Base-by-base conservation (phyloP, 2,113 vertebrate genomes). In the Kobus ellipsiprymnus region DNA sequence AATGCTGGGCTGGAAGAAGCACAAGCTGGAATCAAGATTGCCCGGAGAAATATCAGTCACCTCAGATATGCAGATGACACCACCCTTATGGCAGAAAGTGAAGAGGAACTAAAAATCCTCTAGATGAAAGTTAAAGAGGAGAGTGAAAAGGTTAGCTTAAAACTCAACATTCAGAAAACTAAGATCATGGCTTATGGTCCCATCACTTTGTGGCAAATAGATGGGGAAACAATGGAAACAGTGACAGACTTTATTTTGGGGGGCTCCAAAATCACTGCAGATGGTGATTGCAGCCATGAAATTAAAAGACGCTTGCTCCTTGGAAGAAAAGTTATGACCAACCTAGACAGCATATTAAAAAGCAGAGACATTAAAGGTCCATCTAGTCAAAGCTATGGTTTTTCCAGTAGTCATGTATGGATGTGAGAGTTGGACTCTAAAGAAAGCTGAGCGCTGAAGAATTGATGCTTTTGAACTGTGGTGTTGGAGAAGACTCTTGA, bases 1-100 rank as follows among this genome's bases (percentile, higher is more conserved):
- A 67, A 67, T 0, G 8, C 64, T 21, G 9, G n/a, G 0, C 8
- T 67, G 1, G 9, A 11, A 5, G 64, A 67, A 67, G n/a, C 33
- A 67, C n/a, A 67, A 21, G 17, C 64, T 67, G 17, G 17, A 67
- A 36, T 67, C 33, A 67, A 67, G 64, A 36, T 2, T 71, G 8
- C 64, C 0, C 1, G 8, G 33, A 36, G 64, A 36, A 71, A 21
- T 9, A 71, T 71, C 17, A 71, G 5, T 71, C 21, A 21, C 64
- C 17, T 67, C 60, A 62, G 13, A 13, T 62, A n/a, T n/a, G 62
- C 62, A n/a, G 33, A 67, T 67, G 7, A n/a, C 16, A n/a, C 3
- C 62, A 67, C 16, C 62, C 8, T 67, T 67, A 67, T 19, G 62
- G 33, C 7, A 67, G 62, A 67, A 67, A 67, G 33, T 0, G 16